Evolutionary conservation across 2,797 vertebrate species (phyloP), one percentile per base, ranked within the genome.

Genomic region (Leptodactylus fallax): DNA sequence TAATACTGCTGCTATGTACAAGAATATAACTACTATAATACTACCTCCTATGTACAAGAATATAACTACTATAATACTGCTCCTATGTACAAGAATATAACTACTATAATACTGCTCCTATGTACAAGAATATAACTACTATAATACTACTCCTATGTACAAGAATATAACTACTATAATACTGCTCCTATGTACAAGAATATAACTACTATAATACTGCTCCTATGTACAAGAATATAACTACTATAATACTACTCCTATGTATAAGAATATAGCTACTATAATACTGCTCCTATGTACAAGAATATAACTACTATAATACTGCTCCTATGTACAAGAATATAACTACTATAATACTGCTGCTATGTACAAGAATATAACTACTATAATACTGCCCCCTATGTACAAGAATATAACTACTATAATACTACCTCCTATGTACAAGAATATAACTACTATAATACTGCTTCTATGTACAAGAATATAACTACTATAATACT

Each of bases 301-400:
- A n/a, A 63, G 60, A 69, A 27, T 69, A 69, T 69, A 67, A 67
- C 63, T 67, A 67, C 63, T 67, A 67, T 67, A 67, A 67, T 67
- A 61, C 60, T n/a, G 10, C 51, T 53, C 58, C 58, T 21, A 61
- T 61, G 58, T 61, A 61, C 58, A 61, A 61, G 58, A 61, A 61
- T 61, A 61, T 61, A 61, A 61, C 58, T 61, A 61, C 58, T 61
- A 61, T 61, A 61, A 61, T 61, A 61, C 58, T 61, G 58, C 61
- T 19, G n/a, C 60, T n/a, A 63, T 63, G 21, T n/a, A 23, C 60
- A n/a, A 63, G 60, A 69, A 27, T 69, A 69, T 69, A 67, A 67
- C 63, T 67, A 67, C 63, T 67, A 67, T 67, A 67, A 67, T 67
- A 61, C 60, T n/a, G 10, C 60, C 8, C 8, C 21, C 19, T 61